A percentile compares a stretch with the other conserved stretches of the same genome.
phyloP scores from a whole-genome alignment of 30 jellyfish, hydroid and myxozoan species.

The Mastigias papua region DNA sequence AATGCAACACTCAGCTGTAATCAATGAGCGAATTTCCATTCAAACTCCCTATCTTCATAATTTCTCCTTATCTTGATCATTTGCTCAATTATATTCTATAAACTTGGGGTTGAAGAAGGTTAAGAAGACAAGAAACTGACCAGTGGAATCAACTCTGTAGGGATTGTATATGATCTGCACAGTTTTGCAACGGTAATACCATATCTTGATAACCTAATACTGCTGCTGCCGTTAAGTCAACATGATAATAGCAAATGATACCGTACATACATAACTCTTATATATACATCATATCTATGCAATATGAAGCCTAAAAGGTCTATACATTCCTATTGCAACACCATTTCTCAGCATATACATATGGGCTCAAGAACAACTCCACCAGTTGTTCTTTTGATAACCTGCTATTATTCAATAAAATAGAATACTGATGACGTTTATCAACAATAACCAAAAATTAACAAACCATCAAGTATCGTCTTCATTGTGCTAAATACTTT shows the following conservation, averaged over 20 bases:
- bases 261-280: too few species aligned
- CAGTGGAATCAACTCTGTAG: background rate
- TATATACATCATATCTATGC: too few species aligned
- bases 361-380: too few species aligned
- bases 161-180: background rate
- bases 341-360: too few species aligned
- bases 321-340: too few species aligned
- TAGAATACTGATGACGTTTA: background rate
- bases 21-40: background rate
- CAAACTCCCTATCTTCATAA: background rate
- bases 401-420: background rate
- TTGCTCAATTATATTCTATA: too few species aligned
- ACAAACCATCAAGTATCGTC: background rate
- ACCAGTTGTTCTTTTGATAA: background rate
- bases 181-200: background rate
- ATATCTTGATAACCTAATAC: background rate
- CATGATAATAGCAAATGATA: background rate
- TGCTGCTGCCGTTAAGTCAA: background rate
- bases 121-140: background rate
- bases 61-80: too few species aligned
- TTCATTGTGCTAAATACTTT: conserved; percentile 4
- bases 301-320: too few species aligned
- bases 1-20: background rate
- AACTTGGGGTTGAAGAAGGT: background rate
- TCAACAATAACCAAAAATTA: background rate